These are phyloP conservation scores for Salvelinus sp. DNA, from an alignment of 2,113 vertebrate genomes.

Conservation along the genomic window DNA sequence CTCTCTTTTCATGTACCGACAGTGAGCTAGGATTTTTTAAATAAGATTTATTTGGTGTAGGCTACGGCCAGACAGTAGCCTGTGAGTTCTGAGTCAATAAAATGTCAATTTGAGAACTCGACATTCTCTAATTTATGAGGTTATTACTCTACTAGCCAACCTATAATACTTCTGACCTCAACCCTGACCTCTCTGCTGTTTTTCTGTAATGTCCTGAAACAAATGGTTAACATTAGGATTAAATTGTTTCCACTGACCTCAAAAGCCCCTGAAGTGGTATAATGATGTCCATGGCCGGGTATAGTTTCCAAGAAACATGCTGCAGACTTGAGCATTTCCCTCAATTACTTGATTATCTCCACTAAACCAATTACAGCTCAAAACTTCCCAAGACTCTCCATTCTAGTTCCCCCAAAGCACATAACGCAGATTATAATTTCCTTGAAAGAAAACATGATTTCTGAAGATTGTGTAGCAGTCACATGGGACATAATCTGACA, in stretches of 20 bases:
- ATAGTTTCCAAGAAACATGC: background rate
- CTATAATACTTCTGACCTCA: no score
- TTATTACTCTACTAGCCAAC: no score
- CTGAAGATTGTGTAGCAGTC: background rate
- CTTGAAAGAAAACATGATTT: conserved; percentile 4
- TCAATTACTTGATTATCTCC: background rate
- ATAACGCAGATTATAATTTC: background rate
- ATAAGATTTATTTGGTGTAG: no score
- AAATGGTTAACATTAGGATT: no score
- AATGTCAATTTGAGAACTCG: no score
- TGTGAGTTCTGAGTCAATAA: no score
- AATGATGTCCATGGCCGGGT: background rate
- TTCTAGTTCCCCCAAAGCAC: background rate
- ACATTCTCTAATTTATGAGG: no score
- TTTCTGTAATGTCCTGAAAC: no score
- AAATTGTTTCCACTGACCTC: background rate
- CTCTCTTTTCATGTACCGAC: no score
- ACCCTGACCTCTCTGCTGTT: no score
- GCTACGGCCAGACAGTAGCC: no score
- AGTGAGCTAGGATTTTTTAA: no score
- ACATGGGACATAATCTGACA: background rate
- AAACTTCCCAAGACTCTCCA: background rate
- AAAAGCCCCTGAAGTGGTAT: background rate
- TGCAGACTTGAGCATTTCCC: background rate
- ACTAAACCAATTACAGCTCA: background rate